These are phyloP conservation scores for Cairina moschata DNA, from an alignment of 2,113 vertebrate species.

Conservation along the genomic window DNA sequence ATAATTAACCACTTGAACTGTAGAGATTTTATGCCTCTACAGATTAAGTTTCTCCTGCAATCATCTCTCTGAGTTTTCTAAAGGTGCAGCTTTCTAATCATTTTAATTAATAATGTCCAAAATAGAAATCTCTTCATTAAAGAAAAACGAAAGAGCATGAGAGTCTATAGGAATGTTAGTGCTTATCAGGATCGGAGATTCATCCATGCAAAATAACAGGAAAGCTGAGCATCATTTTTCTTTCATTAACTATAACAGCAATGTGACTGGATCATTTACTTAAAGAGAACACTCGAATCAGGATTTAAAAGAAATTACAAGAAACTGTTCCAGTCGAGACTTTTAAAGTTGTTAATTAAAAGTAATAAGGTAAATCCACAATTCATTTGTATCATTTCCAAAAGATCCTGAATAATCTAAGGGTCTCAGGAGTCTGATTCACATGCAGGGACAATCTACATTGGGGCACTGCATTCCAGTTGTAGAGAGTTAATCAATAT, in stretches of 20 bases:
- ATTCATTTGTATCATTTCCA: background rate
- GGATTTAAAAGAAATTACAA: conserved; percentile 5
- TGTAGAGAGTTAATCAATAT: background rate
- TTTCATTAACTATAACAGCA: conserved; percentile 3
- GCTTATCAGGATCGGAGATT: conserved; percentile 1
- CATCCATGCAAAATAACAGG: background rate
- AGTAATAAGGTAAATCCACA: background rate
- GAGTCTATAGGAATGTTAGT: background rate
- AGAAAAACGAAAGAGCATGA: background rate
- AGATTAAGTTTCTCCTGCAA: background rate
- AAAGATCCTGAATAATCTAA: conserved; percentile 16
- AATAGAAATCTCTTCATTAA: conserved; percentile 4
- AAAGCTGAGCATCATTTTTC: background rate
- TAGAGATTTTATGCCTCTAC: background rate
- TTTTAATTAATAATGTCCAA: background rate
- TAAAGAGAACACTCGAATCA: background rate
- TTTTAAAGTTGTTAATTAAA: conserved; percentile 44
- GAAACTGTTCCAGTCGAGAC: background rate
- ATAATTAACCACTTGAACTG: conserved; percentile 13
- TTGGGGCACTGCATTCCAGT: accelerated
- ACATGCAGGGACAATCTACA: background rate
- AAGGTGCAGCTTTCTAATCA: background rate
- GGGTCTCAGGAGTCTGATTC: background rate
- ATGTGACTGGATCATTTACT: background rate
- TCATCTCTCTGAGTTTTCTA: background rate